These are phyloP conservation scores for Puma concolor DNA, from an alignment of 2,113 vertebrate genomes.

Conservation along the genomic window DNA sequence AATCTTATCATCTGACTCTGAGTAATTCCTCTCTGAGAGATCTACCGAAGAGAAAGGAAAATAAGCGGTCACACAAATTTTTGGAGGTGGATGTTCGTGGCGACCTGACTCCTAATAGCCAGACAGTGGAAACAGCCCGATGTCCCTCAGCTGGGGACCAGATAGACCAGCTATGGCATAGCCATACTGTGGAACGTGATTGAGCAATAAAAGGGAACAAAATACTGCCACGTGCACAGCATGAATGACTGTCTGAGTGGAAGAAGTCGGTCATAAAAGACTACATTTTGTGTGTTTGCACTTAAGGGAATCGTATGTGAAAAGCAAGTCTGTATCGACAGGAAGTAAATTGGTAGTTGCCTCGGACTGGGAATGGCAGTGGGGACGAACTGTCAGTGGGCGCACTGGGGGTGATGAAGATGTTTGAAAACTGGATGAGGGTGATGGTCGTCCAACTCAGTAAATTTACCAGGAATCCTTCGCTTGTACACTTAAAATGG, in stretches of 20 bases:
- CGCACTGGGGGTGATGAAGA: not conserved
- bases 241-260: not conserved
- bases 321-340: not conserved
- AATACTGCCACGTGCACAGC: no score
- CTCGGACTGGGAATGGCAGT: fast-evolving
- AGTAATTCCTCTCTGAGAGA: not conserved
- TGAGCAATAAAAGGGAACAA: not conserved
- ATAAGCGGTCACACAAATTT: not conserved
- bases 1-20: not conserved
- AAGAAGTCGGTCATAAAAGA: not conserved
- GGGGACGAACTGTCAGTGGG: no score
- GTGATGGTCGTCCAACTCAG: not conserved
- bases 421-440: not conserved
- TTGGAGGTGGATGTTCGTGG: not conserved
- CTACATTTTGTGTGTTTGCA: not conserved
- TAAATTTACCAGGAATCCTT: not conserved
- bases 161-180: not conserved
- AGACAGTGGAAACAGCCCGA: not conserved
- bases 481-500: no score
- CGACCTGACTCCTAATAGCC: not conserved
- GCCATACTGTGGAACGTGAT: not conserved
- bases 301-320: not conserved
- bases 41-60: not conserved
- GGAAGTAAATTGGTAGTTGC: no score
- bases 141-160: fast-evolving